Conservation (phyloP, 1,140 invertebrate genomes). For the Panagrolaimus sp. region DNA sequence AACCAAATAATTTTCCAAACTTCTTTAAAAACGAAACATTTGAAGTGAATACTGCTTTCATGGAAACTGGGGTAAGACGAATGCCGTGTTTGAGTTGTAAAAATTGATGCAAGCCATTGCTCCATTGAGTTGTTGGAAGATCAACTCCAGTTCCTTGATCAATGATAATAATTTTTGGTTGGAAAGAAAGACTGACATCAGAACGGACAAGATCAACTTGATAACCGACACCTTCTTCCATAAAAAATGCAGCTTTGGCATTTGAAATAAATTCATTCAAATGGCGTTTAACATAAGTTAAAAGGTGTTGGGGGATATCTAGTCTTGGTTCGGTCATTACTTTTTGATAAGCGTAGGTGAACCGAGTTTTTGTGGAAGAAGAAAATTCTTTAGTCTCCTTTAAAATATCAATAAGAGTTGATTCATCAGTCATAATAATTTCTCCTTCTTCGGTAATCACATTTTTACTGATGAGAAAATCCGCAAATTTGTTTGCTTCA, state of each 20-base stretch:
- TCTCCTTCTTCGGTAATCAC: too few relatives aligned
- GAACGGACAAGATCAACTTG: background rate
- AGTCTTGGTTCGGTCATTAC: too few relatives aligned
- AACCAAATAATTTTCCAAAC: constrained; percentile 58
- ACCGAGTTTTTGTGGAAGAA: too few relatives aligned
- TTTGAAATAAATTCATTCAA: constrained; percentile 4
- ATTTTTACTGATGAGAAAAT: too few relatives aligned
- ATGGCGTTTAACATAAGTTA: background rate
- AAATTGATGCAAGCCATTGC: constrained; percentile 61
- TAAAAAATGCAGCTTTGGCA: background rate
- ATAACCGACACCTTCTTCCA: background rate
- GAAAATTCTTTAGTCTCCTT: too few relatives aligned
- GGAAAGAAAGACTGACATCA: background rate
- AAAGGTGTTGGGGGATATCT: background rate
- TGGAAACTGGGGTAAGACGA: constrained; percentile 55
- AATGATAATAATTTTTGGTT: background rate
- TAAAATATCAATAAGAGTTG: too few relatives aligned
- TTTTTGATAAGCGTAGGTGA: too few relatives aligned
- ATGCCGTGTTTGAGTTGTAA: constrained; percentile 61
- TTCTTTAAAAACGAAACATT: constrained; percentile 60
- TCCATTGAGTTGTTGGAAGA: constrained; percentile 59
- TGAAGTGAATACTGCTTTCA: constrained; percentile 61
- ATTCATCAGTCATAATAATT: too few relatives aligned
- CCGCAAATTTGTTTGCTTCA: background rate
- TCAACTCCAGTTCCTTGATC: constrained; percentile 60